These are phyloP conservation scores for Hassar affinis DNA, from an alignment of 2,113 vertebrate species.

Conservation along the genomic window DNA sequence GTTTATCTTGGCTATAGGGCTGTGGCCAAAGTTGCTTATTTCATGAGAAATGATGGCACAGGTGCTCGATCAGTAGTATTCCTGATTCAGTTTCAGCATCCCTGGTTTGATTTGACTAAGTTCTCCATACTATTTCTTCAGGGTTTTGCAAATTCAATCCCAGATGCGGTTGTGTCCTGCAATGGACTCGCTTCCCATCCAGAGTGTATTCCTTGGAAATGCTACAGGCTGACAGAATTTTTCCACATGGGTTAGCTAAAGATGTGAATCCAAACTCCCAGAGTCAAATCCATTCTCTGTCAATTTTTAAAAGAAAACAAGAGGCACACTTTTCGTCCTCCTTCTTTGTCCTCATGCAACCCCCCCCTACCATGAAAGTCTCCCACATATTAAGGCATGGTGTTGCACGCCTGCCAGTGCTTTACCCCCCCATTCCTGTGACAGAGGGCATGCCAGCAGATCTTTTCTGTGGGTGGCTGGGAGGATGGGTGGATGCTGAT, in stretches of 20 bases:
- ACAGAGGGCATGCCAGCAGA: slow-evolving; percentile 52
- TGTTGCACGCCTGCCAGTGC: slow-evolving; percentile 43
- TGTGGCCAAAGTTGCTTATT: neutral
- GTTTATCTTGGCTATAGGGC: neutral
- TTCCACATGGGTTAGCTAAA: neutral
- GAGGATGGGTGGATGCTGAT: slow-evolving; percentile 59
- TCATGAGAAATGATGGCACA: neutral
- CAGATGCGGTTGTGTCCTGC: neutral
- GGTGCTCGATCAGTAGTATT: neutral
- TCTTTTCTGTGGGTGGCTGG: slow-evolving; percentile 24
- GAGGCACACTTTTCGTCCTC: slow-evolving; percentile 46
- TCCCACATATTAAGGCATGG: slow-evolving; percentile 33
- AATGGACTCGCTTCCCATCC: neutral
- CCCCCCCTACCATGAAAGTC: slow-evolving; percentile 27
- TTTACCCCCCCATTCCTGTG: slow-evolving; percentile 22
- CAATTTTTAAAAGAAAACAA: slow-evolving; percentile 46
- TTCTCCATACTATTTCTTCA: neutral
- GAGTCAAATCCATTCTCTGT: neutral
- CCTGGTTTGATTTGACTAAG: neutral
- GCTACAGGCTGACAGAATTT: neutral
- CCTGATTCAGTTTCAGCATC: neutral
- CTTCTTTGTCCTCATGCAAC: slow-evolving; percentile 17
- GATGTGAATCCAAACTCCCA: neutral
- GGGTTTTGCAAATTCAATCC: neutral
- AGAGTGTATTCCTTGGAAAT: neutral